Percentiles rank a stretch among this genome's conserved stretches.
phyloP scores from a whole-genome alignment of 2,888 invertebrate species.

The Diarsia brunnea region DNA sequence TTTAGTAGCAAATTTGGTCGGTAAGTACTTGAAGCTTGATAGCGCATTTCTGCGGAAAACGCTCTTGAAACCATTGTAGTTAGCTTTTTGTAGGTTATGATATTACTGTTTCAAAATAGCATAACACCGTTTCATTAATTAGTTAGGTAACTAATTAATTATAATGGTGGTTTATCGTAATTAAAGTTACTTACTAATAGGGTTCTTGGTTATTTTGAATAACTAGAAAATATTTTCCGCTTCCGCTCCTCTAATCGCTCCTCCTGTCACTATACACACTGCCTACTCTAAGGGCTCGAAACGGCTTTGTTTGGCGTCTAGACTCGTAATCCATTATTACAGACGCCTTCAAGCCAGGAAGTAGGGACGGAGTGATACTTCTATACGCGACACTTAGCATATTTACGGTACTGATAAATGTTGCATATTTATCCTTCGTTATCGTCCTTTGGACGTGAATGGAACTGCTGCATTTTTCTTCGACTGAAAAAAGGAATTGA shows the following conservation, averaged over 20 bases:
- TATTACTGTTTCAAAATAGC: background rate
- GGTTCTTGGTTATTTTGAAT: background rate
- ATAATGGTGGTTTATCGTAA: background rate
- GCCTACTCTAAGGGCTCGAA: conserved; percentile 79
- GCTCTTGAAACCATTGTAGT: background rate
- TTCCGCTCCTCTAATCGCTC: conserved; percentile 58
- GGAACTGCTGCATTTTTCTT: conserved; percentile 86
- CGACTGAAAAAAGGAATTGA: conserved; percentile 63
- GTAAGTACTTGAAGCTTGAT: background rate
- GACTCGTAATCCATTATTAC: conserved; percentile 89
- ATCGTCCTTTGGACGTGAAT: conserved; percentile 81
- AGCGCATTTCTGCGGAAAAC: background rate
- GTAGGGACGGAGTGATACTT: conserved; percentile 80
- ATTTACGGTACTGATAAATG: conserved; percentile 87
- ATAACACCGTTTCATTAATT: background rate
- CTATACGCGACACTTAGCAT: conserved; percentile 86
- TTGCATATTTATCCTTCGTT: conserved; percentile 83
- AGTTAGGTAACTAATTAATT: background rate
- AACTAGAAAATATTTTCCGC: background rate
- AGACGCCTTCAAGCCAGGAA: conserved; percentile 78
- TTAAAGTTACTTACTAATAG: background rate
- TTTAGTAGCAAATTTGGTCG: background rate
- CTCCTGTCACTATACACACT: conserved; percentile 42
- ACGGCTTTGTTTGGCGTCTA: conserved; percentile 88
- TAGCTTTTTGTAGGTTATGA: background rate